A percentile compares a stretch with the other conserved stretches of the same genome.
phyloP scores from a whole-genome alignment of 2,797 vertebrate genomes.

The Craterocephalus amniculus region DNA sequence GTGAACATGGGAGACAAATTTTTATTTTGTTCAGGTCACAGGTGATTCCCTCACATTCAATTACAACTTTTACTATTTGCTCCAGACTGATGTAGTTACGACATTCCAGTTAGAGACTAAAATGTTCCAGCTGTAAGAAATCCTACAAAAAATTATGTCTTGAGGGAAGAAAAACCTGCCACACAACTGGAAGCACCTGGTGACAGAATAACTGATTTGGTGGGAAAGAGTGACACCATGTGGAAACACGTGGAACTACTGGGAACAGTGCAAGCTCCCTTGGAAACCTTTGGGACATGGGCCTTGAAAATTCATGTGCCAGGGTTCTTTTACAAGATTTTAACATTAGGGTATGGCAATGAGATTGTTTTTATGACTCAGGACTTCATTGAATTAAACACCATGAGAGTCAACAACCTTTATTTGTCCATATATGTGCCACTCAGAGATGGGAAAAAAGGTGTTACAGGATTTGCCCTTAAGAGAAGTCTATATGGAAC shows the following conservation, averaged over 20 bases:
- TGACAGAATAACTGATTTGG: neutral
- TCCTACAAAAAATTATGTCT: neutral
- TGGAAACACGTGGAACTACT: constrained; percentile 48
- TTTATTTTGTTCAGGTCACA: constrained; percentile 14
- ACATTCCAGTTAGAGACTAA: constrained; percentile 4
- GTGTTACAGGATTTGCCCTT: constrained; percentile 82
- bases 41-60: neutral
- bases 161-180: too few species aligned
- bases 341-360: too few species aligned
- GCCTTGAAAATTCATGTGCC: too few species aligned
- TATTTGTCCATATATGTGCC: constrained; percentile 88
- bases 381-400: constrained; percentile 47
- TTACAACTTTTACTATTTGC: neutral
- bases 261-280: neutral
- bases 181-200: neutral
- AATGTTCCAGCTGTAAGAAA: neutral
- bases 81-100: neutral
- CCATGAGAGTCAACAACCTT: constrained; percentile 85
- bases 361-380: neutral
- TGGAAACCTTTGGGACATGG: neutral
- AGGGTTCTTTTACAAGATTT: too few species aligned
- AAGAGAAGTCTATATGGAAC: constrained; percentile 82
- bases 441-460: constrained; percentile 81
- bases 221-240: constrained; percentile 55
- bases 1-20: constrained; percentile 6